Evolutionary conservation across 35 echinoderm and acorn worm species (phyloP), one percentile per base, ranked within the genome.

Genomic region (Anneissia japonica): DNA sequence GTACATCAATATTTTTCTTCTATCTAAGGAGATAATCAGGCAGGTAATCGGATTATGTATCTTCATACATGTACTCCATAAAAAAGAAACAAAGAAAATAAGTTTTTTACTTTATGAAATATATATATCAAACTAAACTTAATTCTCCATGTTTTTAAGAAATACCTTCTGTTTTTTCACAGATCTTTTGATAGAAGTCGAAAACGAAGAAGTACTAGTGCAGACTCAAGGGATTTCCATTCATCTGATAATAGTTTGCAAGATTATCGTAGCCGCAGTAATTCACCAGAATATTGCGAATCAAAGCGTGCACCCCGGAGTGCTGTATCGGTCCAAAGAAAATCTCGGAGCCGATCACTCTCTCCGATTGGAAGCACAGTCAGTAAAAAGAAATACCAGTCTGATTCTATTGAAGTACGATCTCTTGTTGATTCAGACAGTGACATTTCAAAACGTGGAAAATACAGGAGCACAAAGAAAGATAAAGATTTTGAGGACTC

Each of bases 221-320:
- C 87, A 56, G 94, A 97, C 79, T 91, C 94, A 84, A 85, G 83
- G 76, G 90, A 92, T 36, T 34, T 76, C 4, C 73, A 81, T 39
- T 80, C 86, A 45, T 79, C 86, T 31, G 80, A 41, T 35, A 77
- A 81, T 35, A 92, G 90, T 76, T 79, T 86, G 26, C 51, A 64
- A 12, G 51, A 64, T 23, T 92, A 84, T 86, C 74, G 85, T 38
- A 86, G 84, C 3, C 72, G 84, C 36, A 92, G 90, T 77, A 92
- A 86, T 80, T 81, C 85, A 37, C 84, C 85, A 29, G 86, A 56
- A 72, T 81, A 35, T 9, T 32, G 81, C 32, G 76, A 81, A 30
- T 83, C 79, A 74, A 91, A 87, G 34, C 45, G 90, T 84, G 83
- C 85, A 34, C 90, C 90, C 36, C 79, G 90, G 4, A 92, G 90